Conservation (phyloP, 2,797 vertebrate species). For the Stomatorhinus walkeri region DNA sequence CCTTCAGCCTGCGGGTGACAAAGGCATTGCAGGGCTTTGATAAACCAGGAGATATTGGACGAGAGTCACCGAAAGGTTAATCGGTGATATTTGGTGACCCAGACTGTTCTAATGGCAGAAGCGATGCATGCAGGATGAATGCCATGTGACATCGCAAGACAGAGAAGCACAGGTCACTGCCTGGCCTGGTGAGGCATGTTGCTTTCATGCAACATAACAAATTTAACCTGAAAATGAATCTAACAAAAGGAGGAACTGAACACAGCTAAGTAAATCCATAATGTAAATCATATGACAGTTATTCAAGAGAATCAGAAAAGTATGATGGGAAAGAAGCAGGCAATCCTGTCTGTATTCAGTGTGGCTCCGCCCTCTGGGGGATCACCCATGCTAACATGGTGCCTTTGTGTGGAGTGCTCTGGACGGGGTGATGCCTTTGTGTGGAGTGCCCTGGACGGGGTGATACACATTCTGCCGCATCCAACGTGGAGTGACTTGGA, state of each 20-base stretch:
- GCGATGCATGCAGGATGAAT: background rate
- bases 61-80: background rate
- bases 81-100: background rate
- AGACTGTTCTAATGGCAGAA: background rate
- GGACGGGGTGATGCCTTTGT: background rate
- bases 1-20: background rate
- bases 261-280: too few relatives aligned
- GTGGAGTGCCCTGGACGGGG: too few relatives aligned
- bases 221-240: too few relatives aligned
- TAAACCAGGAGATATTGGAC: background rate
- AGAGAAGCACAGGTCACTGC: background rate
- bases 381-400: slow-evolving; percentile 29
- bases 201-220: too few relatives aligned
- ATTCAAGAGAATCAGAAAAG: background rate
- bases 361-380: background rate
- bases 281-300: background rate
- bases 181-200: background rate
- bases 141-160: background rate
- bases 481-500: too few relatives aligned
- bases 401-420: slow-evolving; percentile 31
- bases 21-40: background rate
- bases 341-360: background rate
- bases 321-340: background rate
- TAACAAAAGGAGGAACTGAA: too few relatives aligned
- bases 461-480: too few relatives aligned